Base-by-base conservation (phyloP, 2,888 invertebrate species). In the Lochmaea crataegi region DNA sequence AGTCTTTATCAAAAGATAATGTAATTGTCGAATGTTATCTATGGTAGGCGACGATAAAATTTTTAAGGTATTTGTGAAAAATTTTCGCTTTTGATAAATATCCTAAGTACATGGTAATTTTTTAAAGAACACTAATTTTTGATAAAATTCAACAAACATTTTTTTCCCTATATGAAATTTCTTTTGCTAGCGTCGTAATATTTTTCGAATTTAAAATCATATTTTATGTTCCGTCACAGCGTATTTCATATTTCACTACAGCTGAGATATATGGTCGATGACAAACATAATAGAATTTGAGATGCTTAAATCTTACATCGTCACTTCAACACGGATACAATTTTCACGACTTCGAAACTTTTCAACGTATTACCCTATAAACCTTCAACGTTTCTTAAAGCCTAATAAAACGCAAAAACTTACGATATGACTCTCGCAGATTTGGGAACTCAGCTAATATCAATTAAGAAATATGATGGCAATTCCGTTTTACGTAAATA, bases 1-100 rank as follows among this genome's bases (percentile, higher is more conserved):
- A 53, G 56, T 66, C 42, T 67, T 67, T 58, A 58, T 58, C 67
- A 58, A 67, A 58, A 45, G 53, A 58, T 32, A 45, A 42, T 45
- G 58, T 58, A 58, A 58, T 67, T 32, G 12, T 58, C 61, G n/a
- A n/a, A n/a, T n/a, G n/a, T n/a, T n/a, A n/a, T n/a, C n/a, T n/a
- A n/a, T n/a, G n/a, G n/a, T n/a, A n/a, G n/a, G n/a, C n/a, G n/a
- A n/a, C n/a, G n/a, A n/a, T n/a, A n/a, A n/a, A n/a, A n/a, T n/a
- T n/a, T n/a, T n/a, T n/a, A n/a, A n/a, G n/a, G n/a, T n/a, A n/a
- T n/a, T n/a, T n/a, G n/a, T n/a, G n/a, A n/a, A n/a, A n/a, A n/a
- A n/a, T 22, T 22, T 22, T 2, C 22, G 22, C 22, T 42, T 11
- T 10, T 10, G 42, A 0, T 11, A 42, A 11, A 42, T 12, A 42